Evolutionary conservation across 2,113 vertebrate species (phyloP).

Genomic region (Cacatua alba): DNA sequence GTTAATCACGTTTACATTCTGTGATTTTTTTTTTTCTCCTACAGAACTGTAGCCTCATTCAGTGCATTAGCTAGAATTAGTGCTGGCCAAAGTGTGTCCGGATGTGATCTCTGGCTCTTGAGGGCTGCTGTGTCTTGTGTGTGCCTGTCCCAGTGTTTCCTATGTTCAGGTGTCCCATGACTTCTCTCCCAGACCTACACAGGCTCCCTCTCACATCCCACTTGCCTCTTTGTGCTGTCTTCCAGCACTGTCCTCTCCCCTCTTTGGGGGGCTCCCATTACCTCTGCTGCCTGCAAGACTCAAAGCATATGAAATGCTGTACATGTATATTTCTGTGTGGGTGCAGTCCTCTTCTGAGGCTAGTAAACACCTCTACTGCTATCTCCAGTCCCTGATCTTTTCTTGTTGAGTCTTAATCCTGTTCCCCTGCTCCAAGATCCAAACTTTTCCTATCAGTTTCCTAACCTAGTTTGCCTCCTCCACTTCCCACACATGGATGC

Average conservation of each 20-base stretch:
- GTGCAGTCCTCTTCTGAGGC: not conserved
- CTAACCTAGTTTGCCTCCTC: not conserved
- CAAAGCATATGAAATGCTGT: not conserved
- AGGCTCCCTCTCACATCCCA: not conserved
- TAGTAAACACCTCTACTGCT: not conserved
- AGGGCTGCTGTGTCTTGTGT: not conserved
- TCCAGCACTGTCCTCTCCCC: not conserved
- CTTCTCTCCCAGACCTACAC: not conserved
- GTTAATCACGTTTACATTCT: not conserved
- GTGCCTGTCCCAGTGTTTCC: not conserved
- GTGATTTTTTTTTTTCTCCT: not conserved
- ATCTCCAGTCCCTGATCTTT: not conserved
- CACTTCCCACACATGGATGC: not conserved
- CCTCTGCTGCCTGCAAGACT: not conserved
- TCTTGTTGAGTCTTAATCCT: not conserved
- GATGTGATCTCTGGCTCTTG: not conserved
- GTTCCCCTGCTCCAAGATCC: not conserved
- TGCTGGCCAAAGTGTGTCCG: not conserved
- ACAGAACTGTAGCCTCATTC: not conserved
- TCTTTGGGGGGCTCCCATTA: rapidly evolving
- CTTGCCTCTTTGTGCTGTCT: not conserved
- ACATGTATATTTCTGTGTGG: not conserved
- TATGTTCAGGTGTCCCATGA: not conserved
- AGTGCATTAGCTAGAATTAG: not conserved
- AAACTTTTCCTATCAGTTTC: not conserved